These are phyloP conservation scores for Limnodromus scolopaceus DNA, from an alignment of 2,797 vertebrate genomes.

Conservation along the genomic window DNA sequence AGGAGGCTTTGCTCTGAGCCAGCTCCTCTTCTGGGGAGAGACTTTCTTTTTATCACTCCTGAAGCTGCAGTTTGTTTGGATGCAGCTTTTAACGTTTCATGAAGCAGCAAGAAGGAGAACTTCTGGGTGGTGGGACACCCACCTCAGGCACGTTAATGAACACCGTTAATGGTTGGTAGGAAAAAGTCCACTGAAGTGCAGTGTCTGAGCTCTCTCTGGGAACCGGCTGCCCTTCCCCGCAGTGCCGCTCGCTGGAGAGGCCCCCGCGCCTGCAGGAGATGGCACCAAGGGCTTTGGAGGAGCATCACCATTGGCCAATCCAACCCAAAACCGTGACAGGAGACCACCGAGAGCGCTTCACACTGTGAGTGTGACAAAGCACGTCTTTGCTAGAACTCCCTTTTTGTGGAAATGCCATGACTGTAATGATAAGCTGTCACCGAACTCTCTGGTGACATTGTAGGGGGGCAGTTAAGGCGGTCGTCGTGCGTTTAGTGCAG, in stretches of 20 bases:
- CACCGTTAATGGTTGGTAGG: fast-evolving
- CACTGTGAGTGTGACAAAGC: too few relatives aligned
- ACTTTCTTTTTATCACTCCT: not conserved
- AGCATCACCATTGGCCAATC: too few relatives aligned
- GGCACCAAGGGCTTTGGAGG: not conserved
- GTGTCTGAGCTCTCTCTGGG: not conserved
- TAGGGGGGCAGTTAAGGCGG: too few relatives aligned
- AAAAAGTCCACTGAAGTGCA: too few relatives aligned
- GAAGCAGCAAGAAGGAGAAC: not conserved
- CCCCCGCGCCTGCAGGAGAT: fast-evolving
- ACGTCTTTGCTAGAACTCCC: not conserved
- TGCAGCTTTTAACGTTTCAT: not conserved
- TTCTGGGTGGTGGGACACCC: not conserved
- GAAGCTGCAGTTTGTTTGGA: not conserved
- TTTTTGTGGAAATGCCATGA: not conserved
- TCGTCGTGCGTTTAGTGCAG: fast-evolving
- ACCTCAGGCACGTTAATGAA: too few relatives aligned
- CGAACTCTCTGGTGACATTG: fast-evolving
- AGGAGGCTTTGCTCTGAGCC: not conserved
- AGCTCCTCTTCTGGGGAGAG: not conserved
- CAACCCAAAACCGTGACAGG: too few relatives aligned
- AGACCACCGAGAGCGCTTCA: not conserved
- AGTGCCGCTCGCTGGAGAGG: fast-evolving
- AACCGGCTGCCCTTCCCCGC: not conserved
- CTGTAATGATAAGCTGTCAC: fast-evolving